Base-by-base conservation (phyloP, 2,888 invertebrate genomes). In the Leptopilina drosophilae region DNA sequence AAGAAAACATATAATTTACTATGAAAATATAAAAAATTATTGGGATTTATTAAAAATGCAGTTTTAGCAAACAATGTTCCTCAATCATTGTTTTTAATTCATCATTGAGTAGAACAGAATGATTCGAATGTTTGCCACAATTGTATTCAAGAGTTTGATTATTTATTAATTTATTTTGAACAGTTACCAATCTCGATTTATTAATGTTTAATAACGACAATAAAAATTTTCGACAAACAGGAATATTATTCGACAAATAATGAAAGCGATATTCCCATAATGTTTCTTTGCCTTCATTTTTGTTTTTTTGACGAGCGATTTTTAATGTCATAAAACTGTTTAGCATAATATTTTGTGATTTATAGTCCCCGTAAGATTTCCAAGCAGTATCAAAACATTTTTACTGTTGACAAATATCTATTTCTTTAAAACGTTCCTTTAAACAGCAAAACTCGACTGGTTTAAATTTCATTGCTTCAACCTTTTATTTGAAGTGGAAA, bases 21-120 rank as follows among this genome's bases (percentile, higher is more conserved):
- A n/a, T n/a, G n/a, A n/a, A n/a, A n/a, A n/a, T n/a, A n/a, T n/a
- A n/a, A n/a, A n/a, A n/a, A n/a, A n/a, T n/a, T n/a, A n/a, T n/a
- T n/a, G n/a, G n/a, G n/a, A n/a, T n/a, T n/a, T n/a, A 26, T 26
- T 26, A 1, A 3, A 5, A 53, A 64, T 79, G 79, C 12, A 81
- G 81, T 14, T 69, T 40, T n/a, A n/a, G 20, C 15, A 80, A 78
- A 78, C 82, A 82, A 78, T 82, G 81, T 1, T 80, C 78, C 9
- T 5, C 53, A 76, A 82, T 82, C 75, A 80, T 65, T 67, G 80
- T 66, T 78, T 82, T 82, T 20, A 82, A n/a, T 33, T 81, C 59
- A 33, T 82, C 81, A 4, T 78, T 78, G 9, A 82, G 64, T 42
- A 56, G 69, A 77, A 82, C 65, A 67, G 42, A 5, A 78, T 82